Base-by-base conservation (phyloP, 2,888 invertebrate genomes). In the Tetanocera ferruginea region DNA sequence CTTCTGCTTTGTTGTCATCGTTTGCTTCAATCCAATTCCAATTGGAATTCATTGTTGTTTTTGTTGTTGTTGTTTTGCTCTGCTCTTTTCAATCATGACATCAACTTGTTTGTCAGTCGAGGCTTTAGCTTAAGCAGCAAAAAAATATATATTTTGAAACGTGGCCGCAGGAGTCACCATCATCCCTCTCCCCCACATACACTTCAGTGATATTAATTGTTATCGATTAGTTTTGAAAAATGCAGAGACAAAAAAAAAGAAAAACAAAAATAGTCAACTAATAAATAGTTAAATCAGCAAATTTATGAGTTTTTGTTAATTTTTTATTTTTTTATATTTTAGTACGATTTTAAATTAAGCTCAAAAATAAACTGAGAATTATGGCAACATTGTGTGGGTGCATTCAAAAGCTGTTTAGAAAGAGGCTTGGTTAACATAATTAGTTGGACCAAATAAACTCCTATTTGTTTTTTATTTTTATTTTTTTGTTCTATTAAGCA, bases 211-310 rank as follows among this genome's bases (percentile, higher is more conserved):
- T 70, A 80, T 77, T 81, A 83, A 82, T 83, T 83, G 82, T 60
- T 83, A 82, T 83, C 81, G 83, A 82, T 83, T 83, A 80, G 81
- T 83, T 83, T 82, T 80, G 49, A 76, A 80, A 81, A 76, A 80
- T 76, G 62, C 14, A 37, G 3, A 66, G 5, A 66, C 23, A 66
- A 31, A 64, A 34, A 62, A 31, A 28, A 52, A 49, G 17, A 17
- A 25, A 57, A 37, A 31, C 34, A 23, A 37, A 17, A 43, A 25
- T 23, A 57, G 25, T 23, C 57, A 37, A 37, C 57, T 9, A 19
- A 23, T 28, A 52, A 49, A 51, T 31, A 9, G 52, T n/a, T n/a
- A 17, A 64, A 43, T 8, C 11, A 34, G 34, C 34, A 37, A 43
- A 37, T 25, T n/a, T 43, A 67, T 67, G 37, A 19, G 5, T 11